Conservation (phyloP, 2,797 vertebrate genomes). For the Mormyrus proboscirostris region DNA sequence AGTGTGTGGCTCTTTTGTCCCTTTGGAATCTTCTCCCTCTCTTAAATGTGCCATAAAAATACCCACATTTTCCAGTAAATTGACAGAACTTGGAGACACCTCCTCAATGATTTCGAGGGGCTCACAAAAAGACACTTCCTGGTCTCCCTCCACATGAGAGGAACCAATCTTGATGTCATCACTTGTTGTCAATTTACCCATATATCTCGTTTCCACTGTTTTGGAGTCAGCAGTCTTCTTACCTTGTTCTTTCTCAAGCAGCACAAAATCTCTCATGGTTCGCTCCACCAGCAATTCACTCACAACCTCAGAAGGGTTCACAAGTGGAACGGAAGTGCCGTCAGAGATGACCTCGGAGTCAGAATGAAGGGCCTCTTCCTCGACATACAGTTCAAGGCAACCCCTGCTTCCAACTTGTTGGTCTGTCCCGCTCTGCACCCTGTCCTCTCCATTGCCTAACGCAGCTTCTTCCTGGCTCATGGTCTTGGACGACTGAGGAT, state of each 20-base stretch:
- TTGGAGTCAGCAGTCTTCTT: background rate
- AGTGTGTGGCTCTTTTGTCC: background rate
- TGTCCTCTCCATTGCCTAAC: background rate
- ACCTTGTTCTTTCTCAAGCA: conserved; percentile 30
- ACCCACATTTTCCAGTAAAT: background rate
- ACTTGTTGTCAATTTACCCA: background rate
- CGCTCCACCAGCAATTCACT: conserved; percentile 25
- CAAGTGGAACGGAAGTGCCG: conserved; percentile 13
- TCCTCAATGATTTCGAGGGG: background rate
- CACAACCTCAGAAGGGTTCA: conserved; percentile 10
- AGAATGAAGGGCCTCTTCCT: conserved; percentile 28
- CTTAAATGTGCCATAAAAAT: background rate
- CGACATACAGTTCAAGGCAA: conserved; percentile 18
- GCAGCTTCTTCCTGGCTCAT: conserved; percentile 29
- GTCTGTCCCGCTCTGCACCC: conserved; percentile 46
- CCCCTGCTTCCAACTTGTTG: conserved; percentile 21
- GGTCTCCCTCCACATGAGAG: background rate
- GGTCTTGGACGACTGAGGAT: conserved; percentile 33
- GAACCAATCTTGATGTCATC: background rate
- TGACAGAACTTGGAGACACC: background rate
- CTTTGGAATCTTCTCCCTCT: background rate
- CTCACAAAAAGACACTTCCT: background rate
- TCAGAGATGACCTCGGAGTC: conserved; percentile 2
- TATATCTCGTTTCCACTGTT: background rate
- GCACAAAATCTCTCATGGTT: conserved; percentile 25